Conservation (phyloP, 2,888 invertebrate genomes). For the Acholoe squamosa region DNA sequence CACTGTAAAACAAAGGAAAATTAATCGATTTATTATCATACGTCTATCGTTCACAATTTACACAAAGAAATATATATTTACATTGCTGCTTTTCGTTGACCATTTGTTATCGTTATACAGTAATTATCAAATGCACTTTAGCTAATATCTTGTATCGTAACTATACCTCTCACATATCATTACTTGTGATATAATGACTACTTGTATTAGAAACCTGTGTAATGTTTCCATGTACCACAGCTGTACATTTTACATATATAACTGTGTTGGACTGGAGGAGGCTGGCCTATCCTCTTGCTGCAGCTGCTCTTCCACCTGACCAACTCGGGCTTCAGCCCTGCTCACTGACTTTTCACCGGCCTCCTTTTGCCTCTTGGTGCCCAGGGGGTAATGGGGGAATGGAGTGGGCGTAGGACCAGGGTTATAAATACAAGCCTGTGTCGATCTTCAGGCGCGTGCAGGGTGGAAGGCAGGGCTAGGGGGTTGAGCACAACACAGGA, state of each 20-base stretch:
- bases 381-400: slow-evolving; percentile 23
- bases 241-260: too few relatives aligned
- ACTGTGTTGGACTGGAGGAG: neutral
- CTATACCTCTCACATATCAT: slow-evolving; percentile 8
- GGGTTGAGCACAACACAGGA: too few relatives aligned
- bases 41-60: neutral
- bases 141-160: neutral
- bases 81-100: too few relatives aligned
- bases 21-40: neutral
- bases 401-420: neutral
- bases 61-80: neutral
- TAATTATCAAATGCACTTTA: neutral
- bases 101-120: neutral
- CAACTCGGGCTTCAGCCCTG: neutral
- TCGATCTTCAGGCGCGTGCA: neutral
- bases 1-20: slow-evolving; percentile 23
- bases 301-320: neutral
- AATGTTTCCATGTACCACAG: neutral
- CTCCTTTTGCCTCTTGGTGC: neutral
- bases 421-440: slow-evolving; percentile 6
- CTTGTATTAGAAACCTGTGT: neutral
- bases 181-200: neutral
- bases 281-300: neutral
- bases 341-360: slow-evolving; percentile 39
- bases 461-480: too few relatives aligned